Evolutionary conservation across 2,888 invertebrate species (phyloP), one percentile per base, ranked within the genome.

Genomic region (Heliconius ismenius): DNA sequence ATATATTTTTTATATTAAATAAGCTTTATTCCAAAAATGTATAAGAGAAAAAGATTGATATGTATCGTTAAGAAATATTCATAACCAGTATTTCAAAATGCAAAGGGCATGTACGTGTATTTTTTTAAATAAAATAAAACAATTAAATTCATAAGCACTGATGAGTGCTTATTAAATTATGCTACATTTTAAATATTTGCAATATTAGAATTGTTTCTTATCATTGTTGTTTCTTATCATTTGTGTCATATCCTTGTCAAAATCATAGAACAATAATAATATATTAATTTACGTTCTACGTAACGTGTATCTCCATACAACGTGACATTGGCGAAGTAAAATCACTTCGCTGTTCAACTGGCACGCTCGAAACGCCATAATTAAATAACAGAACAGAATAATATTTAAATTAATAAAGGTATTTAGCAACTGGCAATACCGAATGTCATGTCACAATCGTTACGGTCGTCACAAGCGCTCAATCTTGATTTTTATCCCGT

Each of bases 401-500:
- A 28, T 21, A 43, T 13, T 39, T 36, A 65, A 39, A 18, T 24
- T 24, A 15, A 15, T 24, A 24, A 13, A 24, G 15, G 13, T n/a
- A 36, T 24, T 65, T 39, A 18, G 15, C 24, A 39, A 67, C 39
- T 74, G 32, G 54, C 32, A 70, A 67, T 67, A 74, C 26, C 65
- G 68, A 10, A 74, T 72, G 78, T 76, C 76, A 78, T 36, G 36
- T 73, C 62, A 60, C 2, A 73, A 73, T 63, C 73, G 73, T 62
- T 43, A 73, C 60, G 73, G 39, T 76, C 73, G 74, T 58, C 76
- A 68, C 69, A 74, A 79, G 80, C 81, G 79, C 82, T 83, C 79
- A 82, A 82, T 83, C 81, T 80, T 79, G 75, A 82, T 80, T 76
- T 83, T 81, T 82, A 81, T 81, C 80, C 80, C 83, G 83, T 82